phyloP scores from a whole-genome alignment of 2,113 vertebrate species.

The Rhineura floridana region DNA sequence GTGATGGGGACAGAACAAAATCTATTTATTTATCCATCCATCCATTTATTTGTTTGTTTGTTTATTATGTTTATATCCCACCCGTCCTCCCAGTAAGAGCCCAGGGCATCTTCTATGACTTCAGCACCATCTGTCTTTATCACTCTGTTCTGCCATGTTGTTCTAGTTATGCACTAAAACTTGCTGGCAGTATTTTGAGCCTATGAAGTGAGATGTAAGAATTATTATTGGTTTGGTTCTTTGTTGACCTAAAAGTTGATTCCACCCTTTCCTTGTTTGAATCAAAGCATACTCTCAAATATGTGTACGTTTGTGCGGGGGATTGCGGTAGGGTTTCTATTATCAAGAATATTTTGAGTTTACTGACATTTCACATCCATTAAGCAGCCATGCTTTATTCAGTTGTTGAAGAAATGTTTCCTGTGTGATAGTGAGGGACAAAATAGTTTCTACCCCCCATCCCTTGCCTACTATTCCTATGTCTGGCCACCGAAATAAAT shows the following conservation, averaged over 20 bases:
- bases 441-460: neutral
- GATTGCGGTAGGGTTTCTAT: neutral
- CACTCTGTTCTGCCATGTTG: slow-evolving; percentile 1
- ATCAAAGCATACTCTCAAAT: neutral
- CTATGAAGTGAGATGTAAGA: neutral
- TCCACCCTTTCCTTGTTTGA: neutral
- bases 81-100: too few species aligned
- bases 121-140: neutral
- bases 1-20: neutral
- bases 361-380: neutral
- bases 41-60: too few species aligned
- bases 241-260: neutral
- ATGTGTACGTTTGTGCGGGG: neutral
- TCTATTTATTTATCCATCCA: too few species aligned
- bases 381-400: neutral
- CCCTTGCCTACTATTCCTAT: slow-evolving; percentile 16
- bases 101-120: neutral
- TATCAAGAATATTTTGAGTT: neutral
- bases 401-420: neutral
- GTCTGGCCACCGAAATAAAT: slow-evolving; percentile 1
- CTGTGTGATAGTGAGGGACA: neutral
- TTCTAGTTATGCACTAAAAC: neutral
- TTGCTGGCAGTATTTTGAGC: neutral
- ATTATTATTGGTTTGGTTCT: neutral
- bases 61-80: too few species aligned